A percentile compares a stretch with the other conserved stretches of the same genome.
phyloP scores from a whole-genome alignment of 2,797 vertebrate species.

The Strix occidentalis region DNA sequence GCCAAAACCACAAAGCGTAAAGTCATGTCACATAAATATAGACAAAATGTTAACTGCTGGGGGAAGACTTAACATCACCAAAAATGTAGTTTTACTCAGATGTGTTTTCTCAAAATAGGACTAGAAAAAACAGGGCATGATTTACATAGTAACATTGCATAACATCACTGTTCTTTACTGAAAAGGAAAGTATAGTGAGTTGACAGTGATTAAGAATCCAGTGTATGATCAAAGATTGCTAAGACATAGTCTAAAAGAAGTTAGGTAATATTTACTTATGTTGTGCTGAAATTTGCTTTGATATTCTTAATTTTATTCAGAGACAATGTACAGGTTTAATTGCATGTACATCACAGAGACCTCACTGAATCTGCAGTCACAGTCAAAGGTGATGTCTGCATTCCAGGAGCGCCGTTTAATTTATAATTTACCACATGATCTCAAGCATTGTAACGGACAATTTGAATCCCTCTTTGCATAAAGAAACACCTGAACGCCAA shows the following conservation, averaged over 20 bases:
- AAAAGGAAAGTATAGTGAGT: not conserved
- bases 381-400: not conserved
- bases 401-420: not conserved
- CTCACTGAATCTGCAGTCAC: not conserved
- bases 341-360: not conserved
- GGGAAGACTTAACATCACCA: conserved; percentile 8
- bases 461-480: not conserved
- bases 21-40: conserved; percentile 16
- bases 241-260: not conserved
- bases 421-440: not conserved
- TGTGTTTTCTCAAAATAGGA: conserved; percentile 36
- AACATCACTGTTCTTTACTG: not conserved
- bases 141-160: conserved; percentile 16
- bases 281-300: not conserved
- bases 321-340: not conserved
- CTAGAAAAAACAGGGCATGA: not conserved
- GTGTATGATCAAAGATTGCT: not conserved
- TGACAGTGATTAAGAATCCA: not conserved
- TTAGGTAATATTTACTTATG: not conserved
- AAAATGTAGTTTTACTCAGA: conserved; percentile 37
- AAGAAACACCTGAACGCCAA: not conserved
- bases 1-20: not conserved
- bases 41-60: not conserved
- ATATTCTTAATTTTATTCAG: not conserved
- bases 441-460: not conserved